Percentiles rank a stretch among this genome's conserved stretches.
Evolutionary conservation across 2,888 invertebrate genomes (phyloP).

Genomic region (Nycteola revayana): DNA sequence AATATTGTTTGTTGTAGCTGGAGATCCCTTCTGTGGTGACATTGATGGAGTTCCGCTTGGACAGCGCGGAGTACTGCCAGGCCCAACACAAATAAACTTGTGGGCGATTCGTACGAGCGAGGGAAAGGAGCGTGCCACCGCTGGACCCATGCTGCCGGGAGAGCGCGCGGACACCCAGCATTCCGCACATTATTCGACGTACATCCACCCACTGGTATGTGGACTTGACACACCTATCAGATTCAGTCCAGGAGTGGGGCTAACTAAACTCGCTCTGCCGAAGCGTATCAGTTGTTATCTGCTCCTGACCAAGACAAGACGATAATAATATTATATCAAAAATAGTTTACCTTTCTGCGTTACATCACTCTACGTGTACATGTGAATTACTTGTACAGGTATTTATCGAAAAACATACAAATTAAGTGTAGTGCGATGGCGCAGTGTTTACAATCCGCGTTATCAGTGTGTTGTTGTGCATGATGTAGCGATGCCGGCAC

Average conservation of each 20-base stretch:
- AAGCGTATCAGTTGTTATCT: conserved; percentile 48
- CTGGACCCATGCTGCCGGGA: conserved; percentile 73
- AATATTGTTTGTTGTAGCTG: conserved; percentile 82
- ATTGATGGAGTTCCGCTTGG: conserved; percentile 99
- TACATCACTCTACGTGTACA: conserved; percentile 35
- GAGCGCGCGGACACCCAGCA: conserved; percentile 56
- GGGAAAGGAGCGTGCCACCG: conserved; percentile 49
- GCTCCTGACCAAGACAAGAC: conserved; percentile 50
- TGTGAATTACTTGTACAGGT: conserved; percentile 34
- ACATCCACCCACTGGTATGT: conserved; percentile 68
- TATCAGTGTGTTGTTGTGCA: conserved; percentile 52
- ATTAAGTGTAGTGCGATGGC: conserved; percentile 42
- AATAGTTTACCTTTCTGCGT: conserved; percentile 32
- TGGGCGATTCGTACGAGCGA: conserved; percentile 56
- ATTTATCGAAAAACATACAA: conserved; percentile 48
- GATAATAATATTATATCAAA: conserved; percentile 23
- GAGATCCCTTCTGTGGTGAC: conserved; percentile 94
- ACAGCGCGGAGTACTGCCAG: conserved; percentile 99
- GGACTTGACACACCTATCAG: conserved; percentile 5
- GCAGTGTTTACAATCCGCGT: conserved; percentile 62
- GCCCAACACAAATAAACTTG: conserved; percentile 96
- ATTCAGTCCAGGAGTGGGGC: conserved; percentile 29
- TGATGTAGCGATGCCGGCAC: conserved; percentile 44
- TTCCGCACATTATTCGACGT: conserved; percentile 58
- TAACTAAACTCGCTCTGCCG: conserved; percentile 24